Percentiles rank a stretch among this genome's conserved stretches.
These are phyloP conservation scores for Protodeltote pygarga DNA, from an alignment of 2,888 invertebrate species.

Conservation along the genomic window DNA sequence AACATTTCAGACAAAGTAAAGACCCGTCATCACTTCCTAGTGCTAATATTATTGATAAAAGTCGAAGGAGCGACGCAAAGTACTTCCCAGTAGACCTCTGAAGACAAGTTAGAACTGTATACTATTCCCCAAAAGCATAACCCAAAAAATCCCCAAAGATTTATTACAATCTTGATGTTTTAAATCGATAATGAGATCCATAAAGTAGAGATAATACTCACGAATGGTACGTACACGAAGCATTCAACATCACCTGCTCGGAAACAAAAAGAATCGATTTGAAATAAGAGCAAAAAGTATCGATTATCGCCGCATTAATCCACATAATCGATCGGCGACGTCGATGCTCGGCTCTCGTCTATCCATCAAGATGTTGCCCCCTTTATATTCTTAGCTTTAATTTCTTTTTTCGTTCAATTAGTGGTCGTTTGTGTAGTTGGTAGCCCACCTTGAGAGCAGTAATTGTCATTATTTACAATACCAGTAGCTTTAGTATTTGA, in stretches of 20 bases:
- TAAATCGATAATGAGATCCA: constrained; percentile 52
- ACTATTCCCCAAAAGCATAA: constrained; percentile 14
- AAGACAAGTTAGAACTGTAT: too few relatives aligned
- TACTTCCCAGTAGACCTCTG: too few relatives aligned
- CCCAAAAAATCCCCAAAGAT: constrained; percentile 36
- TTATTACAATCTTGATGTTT: constrained; percentile 48
- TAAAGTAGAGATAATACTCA: constrained; percentile 49
- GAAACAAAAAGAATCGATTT: constrained; percentile 52
- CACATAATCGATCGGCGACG: constrained; percentile 67
- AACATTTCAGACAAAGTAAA: too few relatives aligned
- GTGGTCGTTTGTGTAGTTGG: constrained; percentile 48
- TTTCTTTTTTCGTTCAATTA: constrained; percentile 55
- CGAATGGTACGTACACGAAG: constrained; percentile 42
- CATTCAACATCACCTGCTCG: constrained; percentile 65
- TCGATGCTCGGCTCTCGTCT: constrained; percentile 56
- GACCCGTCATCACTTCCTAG: too few relatives aligned
- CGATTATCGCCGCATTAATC: constrained; percentile 73
- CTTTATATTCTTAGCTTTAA: constrained; percentile 41
- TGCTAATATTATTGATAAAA: too few relatives aligned
- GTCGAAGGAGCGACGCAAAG: too few relatives aligned
- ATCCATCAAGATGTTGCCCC: constrained; percentile 63
- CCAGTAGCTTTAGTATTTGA: constrained; percentile 5
- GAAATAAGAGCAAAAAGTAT: constrained; percentile 61
- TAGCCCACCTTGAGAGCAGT: constrained; percentile 53
- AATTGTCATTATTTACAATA: constrained; percentile 27